Base-by-base conservation (phyloP, 2,888 invertebrate genomes). In the Sceliomorpha sp. region DNA sequence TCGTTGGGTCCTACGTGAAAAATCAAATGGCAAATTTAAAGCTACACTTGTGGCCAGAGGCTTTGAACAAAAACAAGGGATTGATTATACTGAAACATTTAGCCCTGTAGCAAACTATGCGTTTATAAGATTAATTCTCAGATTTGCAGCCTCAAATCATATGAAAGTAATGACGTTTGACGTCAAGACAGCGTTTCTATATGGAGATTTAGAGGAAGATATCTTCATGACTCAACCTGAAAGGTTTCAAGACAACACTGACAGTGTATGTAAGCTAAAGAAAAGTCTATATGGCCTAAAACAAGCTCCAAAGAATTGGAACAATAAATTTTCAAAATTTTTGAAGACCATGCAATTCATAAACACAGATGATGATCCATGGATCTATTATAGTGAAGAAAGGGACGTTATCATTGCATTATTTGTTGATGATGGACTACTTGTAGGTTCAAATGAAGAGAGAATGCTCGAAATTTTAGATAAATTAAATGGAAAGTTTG, bases 221-320 rank as follows among this genome's bases (percentile, higher is more conserved):
- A 72, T 76, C 13, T 76, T 58, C 29, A 75, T 79, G 75, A 44
- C 55, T 24, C 75, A 77, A 51, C 78, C 78, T 20, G 69, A 76
- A 60, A 74, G 78, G 9, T 75, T 67, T 40, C 36, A 71, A 5
- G 64, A 72, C 47, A 53, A 60, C 1, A 62, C 69, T 1, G 60
- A 40, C 10, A 32, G 42, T 13, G 76, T 76, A 1, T 78, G 77
- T 20, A 56, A 48, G 27, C 40, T 81, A 15, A 70, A 58, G 9
- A 77, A 72, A 64, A 76, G 75, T 58, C 39, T 81, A 10, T 80
- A 80, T 59, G 78, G 81, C 13, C 47, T 80, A 14, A 78, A 80
- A 48, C 80, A 81, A 72, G 72, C 80, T 2, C 74, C 78, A 34
- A 75, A 77, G 58, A 47, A 66, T 29, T 80, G 76, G 74, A 77